A percentile compares a stretch with the other conserved stretches of the same genome.
These are phyloP conservation scores for Lapara coniferarum DNA, from an alignment of 2,888 invertebrate species.

Conservation along the genomic window DNA sequence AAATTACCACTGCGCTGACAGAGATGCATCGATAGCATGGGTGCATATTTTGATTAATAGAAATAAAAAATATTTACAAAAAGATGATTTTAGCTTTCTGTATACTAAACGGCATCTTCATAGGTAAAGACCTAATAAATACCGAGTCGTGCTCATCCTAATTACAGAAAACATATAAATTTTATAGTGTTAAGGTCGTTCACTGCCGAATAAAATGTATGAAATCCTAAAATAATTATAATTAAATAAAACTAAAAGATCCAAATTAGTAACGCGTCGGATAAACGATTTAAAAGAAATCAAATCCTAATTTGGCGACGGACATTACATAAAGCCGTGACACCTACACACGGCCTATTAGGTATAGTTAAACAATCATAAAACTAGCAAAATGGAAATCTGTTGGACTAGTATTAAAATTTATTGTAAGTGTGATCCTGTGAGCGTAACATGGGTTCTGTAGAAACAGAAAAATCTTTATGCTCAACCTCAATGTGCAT, in stretches of 20 bases:
- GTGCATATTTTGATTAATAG: too few species aligned
- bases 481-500: too few species aligned
- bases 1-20: too few species aligned
- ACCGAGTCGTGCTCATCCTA: too few species aligned
- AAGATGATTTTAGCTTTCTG: too few species aligned
- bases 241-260: background rate
- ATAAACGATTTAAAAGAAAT: background rate
- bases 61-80: too few species aligned
- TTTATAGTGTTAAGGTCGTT: too few species aligned
- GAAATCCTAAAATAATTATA: background rate
- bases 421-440: background rate
- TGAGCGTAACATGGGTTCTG: background rate
- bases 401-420: slow-evolving; percentile 8
- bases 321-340: slow-evolving; percentile 7
- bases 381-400: slow-evolving; percentile 16
- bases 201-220: background rate
- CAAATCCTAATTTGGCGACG: slow-evolving; percentile 12
- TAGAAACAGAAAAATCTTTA: background rate
- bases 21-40: too few species aligned
- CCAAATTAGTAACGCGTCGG: background rate
- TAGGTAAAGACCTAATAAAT: too few species aligned
- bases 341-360: slow-evolving; percentile 4
- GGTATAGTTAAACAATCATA: slow-evolving; percentile 21
- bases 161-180: too few species aligned
- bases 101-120: too few species aligned